Conservation (phyloP, 2,888 invertebrate species). For the Lymantria monacha region DNA sequence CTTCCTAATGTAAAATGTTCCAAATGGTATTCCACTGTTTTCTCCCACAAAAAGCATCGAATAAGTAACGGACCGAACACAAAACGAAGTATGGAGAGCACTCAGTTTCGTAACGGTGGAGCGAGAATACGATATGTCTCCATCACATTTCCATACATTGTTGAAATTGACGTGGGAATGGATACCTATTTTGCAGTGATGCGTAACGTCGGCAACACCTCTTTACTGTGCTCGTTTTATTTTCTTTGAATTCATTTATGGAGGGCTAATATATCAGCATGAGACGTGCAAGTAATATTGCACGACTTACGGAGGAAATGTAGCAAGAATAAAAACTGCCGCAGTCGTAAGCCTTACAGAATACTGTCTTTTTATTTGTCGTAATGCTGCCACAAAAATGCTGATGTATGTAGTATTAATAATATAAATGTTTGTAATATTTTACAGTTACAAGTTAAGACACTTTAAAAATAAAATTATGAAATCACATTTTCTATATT, state of each 20-base stretch:
- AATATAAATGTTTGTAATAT: too few relatives aligned
- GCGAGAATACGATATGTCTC: slow-evolving; percentile 70
- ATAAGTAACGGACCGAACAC: slow-evolving; percentile 55
- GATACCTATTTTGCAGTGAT: slow-evolving; percentile 56
- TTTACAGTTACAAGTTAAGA: too few relatives aligned
- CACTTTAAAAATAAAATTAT: too few relatives aligned
- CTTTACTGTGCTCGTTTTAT: slow-evolving; percentile 39
- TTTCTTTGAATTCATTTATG: slow-evolving; percentile 35
- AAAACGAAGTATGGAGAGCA: slow-evolving; percentile 58
- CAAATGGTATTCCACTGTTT: slow-evolving; percentile 70
- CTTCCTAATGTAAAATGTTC: slow-evolving; percentile 56
- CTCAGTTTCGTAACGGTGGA: slow-evolving; percentile 53
- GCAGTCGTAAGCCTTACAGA: neutral
- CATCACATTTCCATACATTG: slow-evolving; percentile 76
- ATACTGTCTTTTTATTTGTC: neutral
- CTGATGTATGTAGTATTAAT: too few relatives aligned
- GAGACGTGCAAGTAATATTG: slow-evolving; percentile 13
- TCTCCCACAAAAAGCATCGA: slow-evolving; percentile 60
- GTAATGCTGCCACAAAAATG: neutral
- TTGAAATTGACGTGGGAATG: slow-evolving; percentile 52
- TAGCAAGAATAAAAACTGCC: slow-evolving; percentile 3
- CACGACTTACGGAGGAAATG: slow-evolving; percentile 5
- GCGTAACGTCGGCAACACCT: slow-evolving; percentile 56
- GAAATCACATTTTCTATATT: too few relatives aligned
- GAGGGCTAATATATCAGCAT: slow-evolving; percentile 28